Conservation (phyloP, 2,113 vertebrate genomes). For the Triplophysa rosa region DNA sequence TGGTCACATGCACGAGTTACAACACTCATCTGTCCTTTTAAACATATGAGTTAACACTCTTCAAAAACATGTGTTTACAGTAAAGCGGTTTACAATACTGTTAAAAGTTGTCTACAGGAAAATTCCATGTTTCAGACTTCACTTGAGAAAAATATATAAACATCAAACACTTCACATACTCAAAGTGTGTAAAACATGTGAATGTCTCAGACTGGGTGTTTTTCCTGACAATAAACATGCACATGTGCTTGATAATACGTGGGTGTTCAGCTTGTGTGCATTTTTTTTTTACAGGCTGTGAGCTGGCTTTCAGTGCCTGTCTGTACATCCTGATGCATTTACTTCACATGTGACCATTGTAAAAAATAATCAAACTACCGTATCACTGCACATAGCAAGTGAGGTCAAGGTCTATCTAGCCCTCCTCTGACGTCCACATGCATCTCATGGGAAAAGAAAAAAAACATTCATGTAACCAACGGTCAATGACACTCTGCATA, state of each 20-base stretch:
- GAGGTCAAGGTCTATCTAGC: conserved; percentile 40
- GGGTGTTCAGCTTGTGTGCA: neutral
- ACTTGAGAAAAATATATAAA: conserved; percentile 9
- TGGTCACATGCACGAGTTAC: too few relatives aligned
- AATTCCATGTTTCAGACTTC: neutral
- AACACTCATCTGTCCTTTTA: neutral
- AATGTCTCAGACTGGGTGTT: neutral
- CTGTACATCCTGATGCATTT: neutral
- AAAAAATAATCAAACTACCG: neutral
- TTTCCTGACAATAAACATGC: neutral
- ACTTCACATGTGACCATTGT: neutral
- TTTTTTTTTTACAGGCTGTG: neutral
- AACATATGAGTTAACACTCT: neutral
- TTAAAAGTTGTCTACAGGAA: neutral
- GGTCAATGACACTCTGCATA: conserved; percentile 21
- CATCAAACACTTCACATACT: conserved; percentile 4
- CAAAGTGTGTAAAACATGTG: neutral
- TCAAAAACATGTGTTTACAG: neutral
- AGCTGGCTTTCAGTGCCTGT: neutral
- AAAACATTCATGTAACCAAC: conserved; percentile 30
- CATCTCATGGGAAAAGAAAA: conserved; percentile 26
- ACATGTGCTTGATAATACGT: neutral
- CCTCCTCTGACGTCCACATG: conserved; percentile 25
- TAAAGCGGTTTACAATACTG: conserved; percentile 25
- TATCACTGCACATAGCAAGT: conserved; percentile 25